Percentiles rank a stretch among this genome's conserved stretches.
phyloP scores from a whole-genome alignment of 2,797 vertebrate genomes.

The Mareca penelope region DNA sequence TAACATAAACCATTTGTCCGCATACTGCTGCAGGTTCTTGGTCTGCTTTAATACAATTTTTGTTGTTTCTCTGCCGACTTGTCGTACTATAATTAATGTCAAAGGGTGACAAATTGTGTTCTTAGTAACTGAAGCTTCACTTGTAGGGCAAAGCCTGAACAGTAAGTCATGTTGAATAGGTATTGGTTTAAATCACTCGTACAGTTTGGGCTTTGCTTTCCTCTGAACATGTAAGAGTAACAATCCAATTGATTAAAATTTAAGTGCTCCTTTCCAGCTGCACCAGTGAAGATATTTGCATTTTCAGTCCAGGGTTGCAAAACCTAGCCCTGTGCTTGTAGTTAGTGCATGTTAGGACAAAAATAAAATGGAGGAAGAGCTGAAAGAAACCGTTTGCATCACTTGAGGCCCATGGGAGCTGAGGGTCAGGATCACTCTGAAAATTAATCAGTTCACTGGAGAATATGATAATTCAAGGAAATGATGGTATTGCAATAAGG shows the following conservation, averaged over 20 bases:
- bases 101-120: background rate
- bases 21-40: background rate
- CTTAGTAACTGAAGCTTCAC: background rate
- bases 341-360: conserved; percentile 1
- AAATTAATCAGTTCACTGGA: conserved; percentile 31
- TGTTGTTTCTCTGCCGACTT: background rate
- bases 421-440: conserved; percentile 10
- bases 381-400: conserved; percentile 35
- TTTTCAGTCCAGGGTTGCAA: conserved; percentile 15
- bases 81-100: background rate
- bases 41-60: background rate
- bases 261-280: conserved; percentile 7
- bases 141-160: background rate
- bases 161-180: conserved; percentile 3
- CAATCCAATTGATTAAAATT: background rate
- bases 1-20: background rate
- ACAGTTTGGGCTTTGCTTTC: conserved; percentile 7
- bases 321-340: background rate
- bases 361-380: conserved; percentile 44
- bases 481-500: background rate
- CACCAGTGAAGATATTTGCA: background rate
- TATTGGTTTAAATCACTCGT: background rate
- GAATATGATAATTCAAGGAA: background rate
- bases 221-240: background rate
- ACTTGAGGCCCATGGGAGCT: conserved; percentile 3